phyloP scores from a whole-genome alignment of 2,113 vertebrate genomes.

The Fukomys damarensis region DNA sequence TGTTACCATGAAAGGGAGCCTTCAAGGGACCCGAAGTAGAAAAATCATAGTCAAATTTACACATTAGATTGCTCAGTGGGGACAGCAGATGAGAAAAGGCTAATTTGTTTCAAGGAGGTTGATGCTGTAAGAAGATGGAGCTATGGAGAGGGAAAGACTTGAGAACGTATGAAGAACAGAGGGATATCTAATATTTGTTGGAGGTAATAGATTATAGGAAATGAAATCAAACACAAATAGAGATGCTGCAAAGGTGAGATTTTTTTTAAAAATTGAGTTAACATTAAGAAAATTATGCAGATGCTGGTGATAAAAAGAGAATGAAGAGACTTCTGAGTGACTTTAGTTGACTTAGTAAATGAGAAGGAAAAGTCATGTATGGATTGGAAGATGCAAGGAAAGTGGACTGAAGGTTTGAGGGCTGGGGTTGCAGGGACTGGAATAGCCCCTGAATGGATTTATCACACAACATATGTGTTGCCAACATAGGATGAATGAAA shows the following conservation, averaged over 20 bases:
- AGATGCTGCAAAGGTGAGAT: not conserved
- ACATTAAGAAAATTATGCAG: not conserved
- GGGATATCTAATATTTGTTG: not conserved
- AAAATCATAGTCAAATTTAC: not conserved
- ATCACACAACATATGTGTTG: not conserved
- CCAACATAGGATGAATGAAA: not conserved
- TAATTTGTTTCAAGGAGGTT: constrained; percentile 19
- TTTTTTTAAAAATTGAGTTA: not conserved
- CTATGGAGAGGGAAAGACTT: not conserved
- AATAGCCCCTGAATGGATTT: not conserved
- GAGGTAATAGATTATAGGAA: not conserved
- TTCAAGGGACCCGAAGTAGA: not conserved
- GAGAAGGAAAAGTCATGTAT: not conserved
- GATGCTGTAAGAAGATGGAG: not conserved
- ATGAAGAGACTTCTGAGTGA: not conserved
- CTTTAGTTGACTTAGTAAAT: not conserved
- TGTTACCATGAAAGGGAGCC: not conserved
- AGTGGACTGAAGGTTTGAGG: not conserved
- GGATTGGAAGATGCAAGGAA: not conserved
- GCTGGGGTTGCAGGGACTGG: not conserved
- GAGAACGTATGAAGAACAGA: not conserved
- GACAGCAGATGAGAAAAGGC: not conserved
- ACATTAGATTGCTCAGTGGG: not conserved
- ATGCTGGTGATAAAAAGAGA: not conserved
- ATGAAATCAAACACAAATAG: not conserved